Evolutionary conservation across 2,888 invertebrate genomes (phyloP).

Genomic region (Priocnemis perturbator): DNA sequence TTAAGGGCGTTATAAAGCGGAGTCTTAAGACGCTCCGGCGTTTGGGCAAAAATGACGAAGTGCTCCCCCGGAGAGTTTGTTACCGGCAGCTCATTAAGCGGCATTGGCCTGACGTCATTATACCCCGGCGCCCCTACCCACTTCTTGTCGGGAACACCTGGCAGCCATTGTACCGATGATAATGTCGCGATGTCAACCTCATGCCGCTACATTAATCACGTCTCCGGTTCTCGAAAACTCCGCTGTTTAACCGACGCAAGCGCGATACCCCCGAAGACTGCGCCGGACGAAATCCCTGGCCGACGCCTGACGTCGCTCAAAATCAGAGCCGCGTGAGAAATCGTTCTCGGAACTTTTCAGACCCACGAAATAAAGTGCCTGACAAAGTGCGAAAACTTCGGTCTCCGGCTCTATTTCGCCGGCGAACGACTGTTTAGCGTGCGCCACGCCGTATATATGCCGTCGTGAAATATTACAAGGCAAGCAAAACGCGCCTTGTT

Average conservation of each 20-base stretch:
- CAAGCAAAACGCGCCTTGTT: not conserved
- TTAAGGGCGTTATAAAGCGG: not conserved
- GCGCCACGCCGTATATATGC: too few relatives aligned
- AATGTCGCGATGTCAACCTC: slow-evolving; percentile 55
- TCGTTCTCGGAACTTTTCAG: too few relatives aligned
- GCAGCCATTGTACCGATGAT: slow-evolving; percentile 52
- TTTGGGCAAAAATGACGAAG: slow-evolving; percentile 34
- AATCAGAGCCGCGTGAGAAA: too few relatives aligned
- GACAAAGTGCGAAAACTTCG: too few relatives aligned
- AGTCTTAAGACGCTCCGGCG: not conserved
- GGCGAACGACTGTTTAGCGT: too few relatives aligned
- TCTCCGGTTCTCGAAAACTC: slow-evolving; percentile 35
- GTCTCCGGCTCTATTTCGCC: too few relatives aligned
- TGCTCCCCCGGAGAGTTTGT: slow-evolving; percentile 44
- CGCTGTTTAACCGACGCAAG: slow-evolving; percentile 7
- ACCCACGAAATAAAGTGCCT: too few relatives aligned
- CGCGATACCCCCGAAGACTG: too few relatives aligned
- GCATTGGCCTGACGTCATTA: slow-evolving; percentile 47
- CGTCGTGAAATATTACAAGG: too few relatives aligned
- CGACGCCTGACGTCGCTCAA: too few relatives aligned
- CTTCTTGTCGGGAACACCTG: slow-evolving; percentile 44
- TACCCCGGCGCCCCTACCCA: slow-evolving; percentile 29
- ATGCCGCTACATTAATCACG: slow-evolving; percentile 54
- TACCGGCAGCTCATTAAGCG: slow-evolving; percentile 48
- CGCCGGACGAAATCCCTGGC: too few relatives aligned